Evolutionary conservation across 2,797 vertebrate genomes (phyloP), one percentile per base, ranked within the genome.

Genomic region (Bradypus variegatus): DNA sequence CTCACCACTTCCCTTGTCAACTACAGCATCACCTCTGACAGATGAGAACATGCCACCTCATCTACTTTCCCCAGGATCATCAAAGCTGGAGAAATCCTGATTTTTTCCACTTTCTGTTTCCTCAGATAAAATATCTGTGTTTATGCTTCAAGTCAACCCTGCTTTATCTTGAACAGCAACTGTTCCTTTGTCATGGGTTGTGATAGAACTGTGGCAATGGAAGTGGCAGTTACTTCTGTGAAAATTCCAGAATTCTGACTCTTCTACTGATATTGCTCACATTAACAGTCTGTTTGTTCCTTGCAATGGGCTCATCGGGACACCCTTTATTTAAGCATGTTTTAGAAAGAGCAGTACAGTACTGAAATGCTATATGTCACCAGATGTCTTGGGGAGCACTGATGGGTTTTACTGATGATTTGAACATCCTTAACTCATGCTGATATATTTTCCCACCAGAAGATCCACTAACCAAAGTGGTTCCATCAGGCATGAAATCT

Each of bases 341-440:
- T 98, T 98, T 98, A 88, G 96, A 96, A 94, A 96, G 96, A 89
- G 65, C 84, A 62, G 93, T 97, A 31, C 96, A 96, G 95, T 97
- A 98, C 97, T 99, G 99, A 97, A 99, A 98, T 67, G 98, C 97
- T 94, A 99, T 98, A 95, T 98, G 98, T 36, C 98, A 99, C 94
- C 98, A 29, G 98, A 99, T 88, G 98, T 99, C 96, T 98, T 99
- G 96, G 99, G 99, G 99, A 86, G 99, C 99, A 72, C 73, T 93
- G 21, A 98, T 98, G 93, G 98, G 96, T 97, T 98, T 98, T 95
- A 98, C 97, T 13, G 99, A 98, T 23, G 98, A 96, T 58, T 98
- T 98, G 92, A 98, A 97, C 97, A 99, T 99, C 95, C 99, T 98
- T 95, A 99, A 98, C 96, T 99, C 99, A 80, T 99, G 99, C n/a